phyloP scores from a whole-genome alignment of 2,797 vertebrate species.

The Myoxocephalus aenaeus region DNA sequence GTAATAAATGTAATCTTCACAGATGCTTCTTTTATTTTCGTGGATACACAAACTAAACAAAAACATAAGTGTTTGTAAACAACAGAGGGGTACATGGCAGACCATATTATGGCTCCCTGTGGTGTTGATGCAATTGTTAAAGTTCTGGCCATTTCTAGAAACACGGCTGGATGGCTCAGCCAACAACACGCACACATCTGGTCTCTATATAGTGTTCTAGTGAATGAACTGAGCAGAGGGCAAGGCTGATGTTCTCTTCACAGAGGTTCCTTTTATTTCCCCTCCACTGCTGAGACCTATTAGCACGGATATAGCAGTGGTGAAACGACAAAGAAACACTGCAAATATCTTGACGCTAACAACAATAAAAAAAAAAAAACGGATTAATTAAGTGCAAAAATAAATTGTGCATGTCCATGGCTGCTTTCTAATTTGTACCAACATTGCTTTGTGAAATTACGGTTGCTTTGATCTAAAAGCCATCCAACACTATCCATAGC shows the following conservation, averaged over 20 bases:
- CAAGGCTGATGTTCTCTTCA: slow-evolving; percentile 59
- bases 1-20: slow-evolving; percentile 11
- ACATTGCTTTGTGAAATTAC: not conserved
- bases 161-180: slow-evolving; percentile 41
- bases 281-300: slow-evolving; percentile 16
- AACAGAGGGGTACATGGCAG: slow-evolving; percentile 37
- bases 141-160: slow-evolving; percentile 49
- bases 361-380: not conserved
- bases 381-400: not conserved
- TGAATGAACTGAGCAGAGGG: slow-evolving; percentile 65
- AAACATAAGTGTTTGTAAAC: slow-evolving; percentile 46
- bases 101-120: slow-evolving; percentile 46
- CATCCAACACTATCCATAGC: not conserved
- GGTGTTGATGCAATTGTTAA: slow-evolving; percentile 54
- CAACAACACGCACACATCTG: slow-evolving; percentile 75
- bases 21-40: slow-evolving; percentile 43
- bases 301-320: not conserved
- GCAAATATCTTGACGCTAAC: not conserved
- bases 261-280: slow-evolving; percentile 58
- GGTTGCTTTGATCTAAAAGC: not conserved
- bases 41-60: slow-evolving; percentile 34
- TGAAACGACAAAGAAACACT: not conserved
- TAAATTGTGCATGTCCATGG: not conserved
- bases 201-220: slow-evolving; percentile 78
- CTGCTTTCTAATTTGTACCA: not conserved